These are phyloP conservation scores for Heliangelus exortis DNA, from an alignment of 2,797 vertebrate genomes.

Conservation along the genomic window DNA sequence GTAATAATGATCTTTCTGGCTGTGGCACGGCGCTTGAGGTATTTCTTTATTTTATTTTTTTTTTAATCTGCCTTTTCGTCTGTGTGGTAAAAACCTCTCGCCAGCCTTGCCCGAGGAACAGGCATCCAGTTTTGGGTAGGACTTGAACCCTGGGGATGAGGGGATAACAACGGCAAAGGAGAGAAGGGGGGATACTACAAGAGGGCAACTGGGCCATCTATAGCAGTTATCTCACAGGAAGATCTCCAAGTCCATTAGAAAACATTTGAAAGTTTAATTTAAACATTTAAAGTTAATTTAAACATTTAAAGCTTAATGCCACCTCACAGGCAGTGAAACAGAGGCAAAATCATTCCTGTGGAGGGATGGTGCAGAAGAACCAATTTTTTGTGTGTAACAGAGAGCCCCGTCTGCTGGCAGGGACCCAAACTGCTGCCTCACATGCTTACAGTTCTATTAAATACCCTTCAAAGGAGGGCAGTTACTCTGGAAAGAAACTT, in stretches of 20 bases:
- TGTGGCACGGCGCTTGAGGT: neutral
- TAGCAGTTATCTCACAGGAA: neutral
- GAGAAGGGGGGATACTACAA: neutral
- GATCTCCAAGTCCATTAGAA: neutral
- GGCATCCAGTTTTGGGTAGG: neutral
- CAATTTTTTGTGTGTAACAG: neutral
- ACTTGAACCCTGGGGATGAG: neutral
- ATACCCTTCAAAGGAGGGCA: neutral
- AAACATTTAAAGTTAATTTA: no score
- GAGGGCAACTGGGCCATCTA: neutral
- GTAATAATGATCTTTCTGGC: neutral
- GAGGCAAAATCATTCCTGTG: neutral
- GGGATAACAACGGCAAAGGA: neutral
- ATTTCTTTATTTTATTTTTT: neutral
- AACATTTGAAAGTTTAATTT: neutral
- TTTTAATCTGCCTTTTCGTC: neutral
- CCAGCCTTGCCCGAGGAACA: neutral
- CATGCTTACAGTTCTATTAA: neutral
- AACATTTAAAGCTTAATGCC: neutral
- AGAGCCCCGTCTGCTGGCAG: neutral
- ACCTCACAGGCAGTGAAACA: neutral
- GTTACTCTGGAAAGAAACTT: neutral
- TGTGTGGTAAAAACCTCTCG: neutral
- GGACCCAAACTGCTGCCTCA: neutral
- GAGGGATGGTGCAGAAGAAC: neutral